Evolutionary conservation across 2,888 invertebrate species (phyloP), one percentile per base, ranked within the genome.

Genomic region (Phalera bucephala): DNA sequence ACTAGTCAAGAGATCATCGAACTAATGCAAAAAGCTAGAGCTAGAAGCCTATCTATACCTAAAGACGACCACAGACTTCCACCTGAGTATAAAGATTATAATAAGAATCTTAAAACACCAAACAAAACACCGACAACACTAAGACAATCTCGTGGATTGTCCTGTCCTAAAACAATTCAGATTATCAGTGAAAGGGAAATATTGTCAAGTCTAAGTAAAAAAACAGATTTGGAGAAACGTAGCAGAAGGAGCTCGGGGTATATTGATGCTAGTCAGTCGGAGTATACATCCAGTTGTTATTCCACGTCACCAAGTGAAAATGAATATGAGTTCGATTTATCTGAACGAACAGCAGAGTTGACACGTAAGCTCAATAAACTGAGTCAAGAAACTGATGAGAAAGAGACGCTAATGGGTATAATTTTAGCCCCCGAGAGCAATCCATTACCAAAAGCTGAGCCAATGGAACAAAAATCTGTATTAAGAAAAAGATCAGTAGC

Each of bases 31-130:
- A 84, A 86, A 66, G 76, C 88, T 25, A 73, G 90, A 67, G 87
- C 89, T 19, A 78, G 89, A 66, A 90, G 90, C 50, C 63, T 90
- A 17, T 89, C 90, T 0, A 86, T 91, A 54, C 83, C 90, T n/a
- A 90, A 90, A 70, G 90, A 90, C 47, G 90, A 90, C 52, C 75
- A 82, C 22, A 77, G 79, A 56, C 57, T 84, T 36, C 78, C 75
- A 52, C 38, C 64, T 17, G 84, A 74, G 26, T 87, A 86, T 44
- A 81, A 72, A 60, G 52, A 54, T 14, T 57, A 82, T 8, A 70
- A 75, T 12, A 91, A 90, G 71, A 83, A 82, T 25, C 82, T 92
- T 43, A 88, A 91, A 56, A 90, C 92, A 4, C 92, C 93, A 13
- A 88, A 81, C 32, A 88, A 83, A 68, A 85, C 84, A 0, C 89